Conservation (phyloP, 2,113 vertebrate genomes). For the Isurus oxyrinchus region DNA sequence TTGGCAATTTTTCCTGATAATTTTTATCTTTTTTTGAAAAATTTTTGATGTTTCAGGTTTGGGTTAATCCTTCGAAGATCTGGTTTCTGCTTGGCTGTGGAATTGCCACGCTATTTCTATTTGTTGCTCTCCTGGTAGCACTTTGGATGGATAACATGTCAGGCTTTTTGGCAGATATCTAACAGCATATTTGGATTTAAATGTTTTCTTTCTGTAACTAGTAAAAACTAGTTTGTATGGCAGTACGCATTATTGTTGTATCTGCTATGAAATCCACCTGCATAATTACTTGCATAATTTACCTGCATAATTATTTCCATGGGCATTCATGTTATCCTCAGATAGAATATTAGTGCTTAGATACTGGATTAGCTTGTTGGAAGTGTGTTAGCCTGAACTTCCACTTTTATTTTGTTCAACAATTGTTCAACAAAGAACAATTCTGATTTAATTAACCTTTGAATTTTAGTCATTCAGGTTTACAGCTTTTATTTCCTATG, state of each 20-base stretch:
- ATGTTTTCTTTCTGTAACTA: slow-evolving; percentile 53
- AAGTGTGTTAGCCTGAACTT: neutral
- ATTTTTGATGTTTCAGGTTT: neutral
- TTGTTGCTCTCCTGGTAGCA: slow-evolving; percentile 45
- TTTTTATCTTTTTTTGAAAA: neutral
- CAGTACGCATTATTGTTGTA: slow-evolving; percentile 49
- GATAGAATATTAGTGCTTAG: neutral
- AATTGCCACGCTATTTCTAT: slow-evolving; percentile 40
- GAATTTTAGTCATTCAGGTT: no score
- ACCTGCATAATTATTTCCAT: neutral
- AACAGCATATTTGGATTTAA: slow-evolving; percentile 51
- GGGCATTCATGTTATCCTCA: neutral
- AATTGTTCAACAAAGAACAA: no score
- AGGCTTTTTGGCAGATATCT: slow-evolving; percentile 47
- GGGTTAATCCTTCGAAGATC: no score
- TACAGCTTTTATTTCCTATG: no score
- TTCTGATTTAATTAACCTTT: no score
- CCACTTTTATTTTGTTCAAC: neutral
- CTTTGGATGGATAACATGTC: slow-evolving; percentile 45
- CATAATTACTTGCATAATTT: no score
- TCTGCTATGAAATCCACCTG: slow-evolving; percentile 45
- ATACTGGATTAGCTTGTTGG: neutral
- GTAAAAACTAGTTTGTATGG: slow-evolving; percentile 51
- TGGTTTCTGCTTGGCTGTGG: slow-evolving; percentile 44
- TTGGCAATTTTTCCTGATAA: neutral